Conservation (phyloP, 2,888 invertebrate species). For the Synanthedon myopaeformis region DNA sequence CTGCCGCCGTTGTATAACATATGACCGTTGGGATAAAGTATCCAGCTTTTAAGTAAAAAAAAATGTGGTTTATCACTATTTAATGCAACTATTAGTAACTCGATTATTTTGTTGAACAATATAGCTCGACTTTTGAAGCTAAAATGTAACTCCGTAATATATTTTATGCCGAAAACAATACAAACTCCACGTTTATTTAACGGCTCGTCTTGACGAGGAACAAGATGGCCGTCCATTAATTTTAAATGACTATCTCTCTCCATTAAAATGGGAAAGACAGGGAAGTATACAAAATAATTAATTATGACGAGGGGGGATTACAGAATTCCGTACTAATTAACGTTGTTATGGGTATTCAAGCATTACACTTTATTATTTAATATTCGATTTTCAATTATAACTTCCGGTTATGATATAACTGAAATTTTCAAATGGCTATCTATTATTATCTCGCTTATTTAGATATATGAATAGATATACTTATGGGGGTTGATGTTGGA, state of each 20-base stretch:
- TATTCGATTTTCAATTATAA: background rate
- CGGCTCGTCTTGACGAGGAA: slow-evolving; percentile 37
- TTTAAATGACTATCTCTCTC: slow-evolving; percentile 44
- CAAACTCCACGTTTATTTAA: slow-evolving; percentile 31
- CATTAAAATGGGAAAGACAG: slow-evolving; percentile 37
- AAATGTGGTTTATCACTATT: too few relatives aligned
- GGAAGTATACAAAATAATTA: slow-evolving; percentile 39
- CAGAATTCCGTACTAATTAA: slow-evolving; percentile 9
- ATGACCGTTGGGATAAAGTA: too few relatives aligned
- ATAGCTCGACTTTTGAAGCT: background rate
- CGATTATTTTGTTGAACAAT: background rate
- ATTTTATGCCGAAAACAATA: slow-evolving; percentile 2
- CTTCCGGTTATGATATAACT: background rate
- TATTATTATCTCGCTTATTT: too few relatives aligned
- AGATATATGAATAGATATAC: too few relatives aligned
- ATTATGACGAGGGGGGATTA: slow-evolving; percentile 32
- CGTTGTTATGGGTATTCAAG: background rate
- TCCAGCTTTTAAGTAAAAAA: too few relatives aligned
- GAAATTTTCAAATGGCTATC: too few relatives aligned
- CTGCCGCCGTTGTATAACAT: too few relatives aligned
- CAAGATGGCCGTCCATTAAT: slow-evolving; percentile 45
- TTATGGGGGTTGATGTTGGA: too few relatives aligned
- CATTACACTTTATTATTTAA: too few relatives aligned
- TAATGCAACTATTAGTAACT: too few relatives aligned
- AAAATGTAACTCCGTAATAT: background rate